Percentiles rank a stretch among this genome's conserved stretches.
Conservation (phyloP, 2,888 invertebrate species). For the Phyllotreta cruciferae region DNA sequence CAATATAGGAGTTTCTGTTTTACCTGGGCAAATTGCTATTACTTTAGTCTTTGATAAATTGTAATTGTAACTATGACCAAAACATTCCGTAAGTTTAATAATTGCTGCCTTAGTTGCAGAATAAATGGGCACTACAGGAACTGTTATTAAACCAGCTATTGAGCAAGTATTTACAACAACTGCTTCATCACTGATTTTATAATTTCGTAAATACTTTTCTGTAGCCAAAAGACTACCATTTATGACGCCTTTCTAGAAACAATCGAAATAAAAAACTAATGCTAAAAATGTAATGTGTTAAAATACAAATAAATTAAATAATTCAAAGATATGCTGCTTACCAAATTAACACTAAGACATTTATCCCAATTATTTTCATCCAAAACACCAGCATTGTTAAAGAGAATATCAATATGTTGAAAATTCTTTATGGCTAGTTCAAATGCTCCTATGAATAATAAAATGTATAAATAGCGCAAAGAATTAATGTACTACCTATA, state of each 20-base stretch:
- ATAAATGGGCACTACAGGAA: not conserved
- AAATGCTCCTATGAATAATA: conserved; percentile 37
- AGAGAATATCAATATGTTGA: conserved; percentile 36
- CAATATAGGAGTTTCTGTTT: conserved; percentile 57
- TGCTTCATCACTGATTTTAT: conserved; percentile 34
- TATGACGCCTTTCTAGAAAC: conserved; percentile 47
- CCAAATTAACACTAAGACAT: conserved; percentile 37
- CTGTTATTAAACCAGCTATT: conserved; percentile 19
- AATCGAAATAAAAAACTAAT: not conserved
- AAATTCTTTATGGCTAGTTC: conserved; percentile 36
- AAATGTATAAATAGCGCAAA: no score
- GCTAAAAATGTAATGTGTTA: not conserved
- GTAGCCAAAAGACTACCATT: conserved; percentile 33
- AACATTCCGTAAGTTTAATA: conserved; percentile 24
- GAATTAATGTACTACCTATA: no score
- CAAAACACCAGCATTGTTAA: conserved; percentile 39
- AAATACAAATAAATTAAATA: not conserved
- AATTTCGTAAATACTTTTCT: conserved; percentile 34
- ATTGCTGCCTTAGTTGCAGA: conserved; percentile 5
- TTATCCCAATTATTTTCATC: conserved; percentile 36
- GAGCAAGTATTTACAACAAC: conserved; percentile 36
- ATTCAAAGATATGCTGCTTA: conserved; percentile 20
- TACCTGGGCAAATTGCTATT: conserved; percentile 63
- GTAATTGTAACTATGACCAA: conserved; percentile 40
- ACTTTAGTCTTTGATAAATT: conserved; percentile 61